Percentiles rank a stretch among this genome's conserved stretches.
These are phyloP conservation scores for Amiota minor DNA, from an alignment of 2,888 invertebrate genomes.

Conservation along the genomic window DNA sequence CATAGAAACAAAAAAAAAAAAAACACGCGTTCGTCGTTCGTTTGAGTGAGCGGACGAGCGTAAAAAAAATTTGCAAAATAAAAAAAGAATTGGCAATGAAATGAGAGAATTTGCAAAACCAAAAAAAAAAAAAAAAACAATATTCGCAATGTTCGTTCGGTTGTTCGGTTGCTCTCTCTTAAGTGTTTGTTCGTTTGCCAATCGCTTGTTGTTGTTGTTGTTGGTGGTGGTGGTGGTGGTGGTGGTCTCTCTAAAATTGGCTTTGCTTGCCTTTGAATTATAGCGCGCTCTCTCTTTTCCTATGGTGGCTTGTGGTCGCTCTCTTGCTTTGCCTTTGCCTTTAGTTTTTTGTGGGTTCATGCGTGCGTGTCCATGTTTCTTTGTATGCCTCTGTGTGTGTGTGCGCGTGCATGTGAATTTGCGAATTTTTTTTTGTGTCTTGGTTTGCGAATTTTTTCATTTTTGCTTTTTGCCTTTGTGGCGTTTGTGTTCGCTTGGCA, in stretches of 20 bases:
- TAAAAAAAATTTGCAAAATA: slow-evolving; percentile 2
- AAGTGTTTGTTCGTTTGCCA: slow-evolving; percentile 10
- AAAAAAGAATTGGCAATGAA: slow-evolving; percentile 15
- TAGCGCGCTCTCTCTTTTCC: no score
- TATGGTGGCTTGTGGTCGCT: no score
- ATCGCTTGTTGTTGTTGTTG: neutral
- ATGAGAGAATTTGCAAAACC: slow-evolving; percentile 34
- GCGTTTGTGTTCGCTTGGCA: slow-evolving; percentile 11
- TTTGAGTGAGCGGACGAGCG: no score
- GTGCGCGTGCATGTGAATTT: neutral
- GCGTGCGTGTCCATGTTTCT: neutral
- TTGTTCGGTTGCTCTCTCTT: neutral
- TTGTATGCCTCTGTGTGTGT: neutral
- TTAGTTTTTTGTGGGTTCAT: neutral
- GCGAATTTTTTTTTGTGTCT: slow-evolving; percentile 2
- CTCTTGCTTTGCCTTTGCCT: no score
- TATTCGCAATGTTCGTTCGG: neutral
- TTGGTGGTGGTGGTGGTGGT: no score
- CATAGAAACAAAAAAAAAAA: neutral
- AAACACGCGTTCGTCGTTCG: neutral
- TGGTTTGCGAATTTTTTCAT: neutral
- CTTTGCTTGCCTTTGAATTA: neutral
- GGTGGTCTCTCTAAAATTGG: neutral
- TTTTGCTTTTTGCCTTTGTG: neutral
- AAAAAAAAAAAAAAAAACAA: no score